Evolutionary conservation across 2,888 invertebrate species (phyloP).

Genomic region (Lysandra bellargus): DNA sequence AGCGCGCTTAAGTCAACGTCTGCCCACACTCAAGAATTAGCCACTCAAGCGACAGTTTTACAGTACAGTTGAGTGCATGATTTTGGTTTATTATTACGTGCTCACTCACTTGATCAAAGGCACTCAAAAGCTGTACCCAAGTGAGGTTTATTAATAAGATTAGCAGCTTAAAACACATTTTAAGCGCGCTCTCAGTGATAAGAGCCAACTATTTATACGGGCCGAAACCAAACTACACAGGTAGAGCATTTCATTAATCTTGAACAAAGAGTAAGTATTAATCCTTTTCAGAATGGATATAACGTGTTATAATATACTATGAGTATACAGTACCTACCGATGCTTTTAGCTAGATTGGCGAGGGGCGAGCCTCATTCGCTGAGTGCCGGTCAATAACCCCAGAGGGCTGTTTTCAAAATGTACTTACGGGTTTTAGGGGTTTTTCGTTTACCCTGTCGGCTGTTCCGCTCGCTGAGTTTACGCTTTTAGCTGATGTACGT

Average conservation of each 20-base stretch:
- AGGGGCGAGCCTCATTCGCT: slow-evolving; percentile 54
- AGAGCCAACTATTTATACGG: no score
- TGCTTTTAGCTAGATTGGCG: slow-evolving; percentile 67
- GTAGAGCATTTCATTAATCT: slow-evolving; percentile 1
- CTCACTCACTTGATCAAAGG: no score
- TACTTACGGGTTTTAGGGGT: slow-evolving; percentile 52
- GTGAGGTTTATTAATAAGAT: no score
- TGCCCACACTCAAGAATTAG: no score
- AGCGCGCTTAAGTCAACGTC: no score
- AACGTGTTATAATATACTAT: slow-evolving; percentile 36
- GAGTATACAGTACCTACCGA: slow-evolving; percentile 44
- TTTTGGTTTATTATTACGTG: no score
- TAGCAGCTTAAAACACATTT: no score
- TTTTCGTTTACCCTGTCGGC: slow-evolving; percentile 38
- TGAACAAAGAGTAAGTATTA: slow-evolving; percentile 33
- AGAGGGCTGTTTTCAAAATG: slow-evolving; percentile 54
- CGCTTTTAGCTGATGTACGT: slow-evolving; percentile 22
- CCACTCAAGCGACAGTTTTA: no score
- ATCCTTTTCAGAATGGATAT: slow-evolving; percentile 24
- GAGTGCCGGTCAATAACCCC: slow-evolving; percentile 60
- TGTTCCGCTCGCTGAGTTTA: slow-evolving; percentile 32
- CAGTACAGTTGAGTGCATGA: no score
- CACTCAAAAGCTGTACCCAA: no score
- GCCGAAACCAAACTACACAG: not conserved
- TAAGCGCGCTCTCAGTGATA: no score